Evolutionary conservation across 2,113 vertebrate species (phyloP).

Genomic region (Gymnorhina tibicen): DNA sequence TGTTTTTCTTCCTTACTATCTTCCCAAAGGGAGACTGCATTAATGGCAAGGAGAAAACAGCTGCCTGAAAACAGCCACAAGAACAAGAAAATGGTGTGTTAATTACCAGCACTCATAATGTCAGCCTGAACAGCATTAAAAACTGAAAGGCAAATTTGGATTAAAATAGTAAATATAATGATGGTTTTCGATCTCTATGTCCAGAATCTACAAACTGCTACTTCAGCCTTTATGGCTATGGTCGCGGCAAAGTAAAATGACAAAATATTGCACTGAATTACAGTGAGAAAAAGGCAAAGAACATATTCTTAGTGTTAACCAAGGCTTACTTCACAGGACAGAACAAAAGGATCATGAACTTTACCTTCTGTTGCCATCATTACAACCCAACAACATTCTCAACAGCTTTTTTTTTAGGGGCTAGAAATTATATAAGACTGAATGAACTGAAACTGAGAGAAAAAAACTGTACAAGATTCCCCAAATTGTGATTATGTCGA

Average conservation of each 20-base stretch:
- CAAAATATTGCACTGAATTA: neutral
- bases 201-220: neutral
- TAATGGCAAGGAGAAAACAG: neutral
- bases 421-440: neutral
- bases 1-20: neutral
- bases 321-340: neutral
- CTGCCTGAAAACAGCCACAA: neutral
- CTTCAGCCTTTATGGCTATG: neutral
- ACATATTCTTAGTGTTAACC: neutral
- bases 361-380: neutral
- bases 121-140: neutral
- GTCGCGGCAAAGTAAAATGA: neutral
- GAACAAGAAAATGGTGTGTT: neutral
- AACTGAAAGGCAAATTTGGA: neutral
- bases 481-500: neutral
- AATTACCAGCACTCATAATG: neutral
- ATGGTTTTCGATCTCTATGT: neutral
- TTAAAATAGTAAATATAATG: neutral
- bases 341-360: neutral
- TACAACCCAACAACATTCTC: neutral
- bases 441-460: neutral
- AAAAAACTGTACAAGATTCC: neutral
- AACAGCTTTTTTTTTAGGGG: neutral
- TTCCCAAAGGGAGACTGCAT: conserved; percentile 17
- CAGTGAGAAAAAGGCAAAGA: neutral